Conservation (phyloP, 2,113 vertebrate genomes). For the Antechinus stuartii region DNA sequence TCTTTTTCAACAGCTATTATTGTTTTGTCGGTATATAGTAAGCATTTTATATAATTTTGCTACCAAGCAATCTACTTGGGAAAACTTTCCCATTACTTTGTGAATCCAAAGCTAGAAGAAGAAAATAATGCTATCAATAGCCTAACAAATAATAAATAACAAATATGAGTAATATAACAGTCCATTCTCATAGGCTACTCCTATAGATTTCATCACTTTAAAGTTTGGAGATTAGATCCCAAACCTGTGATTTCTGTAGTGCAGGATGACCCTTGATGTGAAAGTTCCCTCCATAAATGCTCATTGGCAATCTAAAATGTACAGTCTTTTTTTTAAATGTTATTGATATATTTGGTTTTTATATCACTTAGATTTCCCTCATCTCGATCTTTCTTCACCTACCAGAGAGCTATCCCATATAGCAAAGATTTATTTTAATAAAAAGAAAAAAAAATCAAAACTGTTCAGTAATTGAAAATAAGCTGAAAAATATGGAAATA, state of each 20-base stretch:
- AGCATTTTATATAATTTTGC: slow-evolving; percentile 21
- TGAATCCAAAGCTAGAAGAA: neutral
- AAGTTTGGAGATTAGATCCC: neutral
- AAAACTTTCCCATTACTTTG: slow-evolving; percentile 47
- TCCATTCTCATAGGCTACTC: slow-evolving; percentile 17
- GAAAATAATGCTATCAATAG: slow-evolving; percentile 41
- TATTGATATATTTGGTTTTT: neutral
- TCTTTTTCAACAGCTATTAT: neutral
- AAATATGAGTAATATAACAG: slow-evolving; percentile 4
- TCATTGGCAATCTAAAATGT: neutral
- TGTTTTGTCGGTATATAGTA: neutral
- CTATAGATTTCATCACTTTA: neutral
- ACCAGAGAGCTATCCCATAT: neutral
- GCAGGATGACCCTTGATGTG: neutral
- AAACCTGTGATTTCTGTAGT: neutral
- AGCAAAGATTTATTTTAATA: neutral
- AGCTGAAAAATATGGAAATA: neutral
- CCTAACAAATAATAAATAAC: slow-evolving; percentile 1
- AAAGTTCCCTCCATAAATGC: neutral
- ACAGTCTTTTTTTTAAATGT: neutral
- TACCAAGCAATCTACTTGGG: slow-evolving; percentile 27
- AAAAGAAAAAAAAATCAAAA: neutral
- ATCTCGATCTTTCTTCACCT: neutral
- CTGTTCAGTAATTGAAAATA: neutral
- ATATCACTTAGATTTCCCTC: neutral